These are phyloP conservation scores for Geopemphigus sp. DNA, from an alignment of 1,140 invertebrate genomes.

Conservation along the genomic window DNA sequence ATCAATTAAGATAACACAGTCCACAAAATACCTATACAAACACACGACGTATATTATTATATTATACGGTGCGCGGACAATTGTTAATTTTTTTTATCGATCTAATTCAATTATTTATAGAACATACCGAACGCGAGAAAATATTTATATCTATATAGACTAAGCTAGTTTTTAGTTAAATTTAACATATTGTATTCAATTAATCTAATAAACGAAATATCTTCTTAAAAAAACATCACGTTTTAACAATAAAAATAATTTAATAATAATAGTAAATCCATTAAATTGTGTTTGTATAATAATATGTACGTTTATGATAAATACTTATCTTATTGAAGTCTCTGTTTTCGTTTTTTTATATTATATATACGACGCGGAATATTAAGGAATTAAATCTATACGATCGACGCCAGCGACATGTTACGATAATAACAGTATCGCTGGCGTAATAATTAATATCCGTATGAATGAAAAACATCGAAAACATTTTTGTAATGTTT, in stretches of 20 bases:
- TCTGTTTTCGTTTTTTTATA: background rate
- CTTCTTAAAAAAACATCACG: background rate
- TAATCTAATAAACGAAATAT: background rate
- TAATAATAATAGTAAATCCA: background rate
- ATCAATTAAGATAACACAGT: too few relatives aligned
- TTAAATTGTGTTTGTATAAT: background rate
- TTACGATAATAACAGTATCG: conserved; percentile 7
- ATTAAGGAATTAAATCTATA: background rate
- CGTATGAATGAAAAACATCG: background rate
- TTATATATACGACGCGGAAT: background rate
- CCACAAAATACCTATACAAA: background rate
- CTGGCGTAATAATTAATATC: background rate
- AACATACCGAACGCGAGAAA: background rate
- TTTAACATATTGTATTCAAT: background rate
- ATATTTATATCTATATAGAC: too few relatives aligned
- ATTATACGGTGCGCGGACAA: too few relatives aligned
- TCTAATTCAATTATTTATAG: background rate
- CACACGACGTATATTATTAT: background rate
- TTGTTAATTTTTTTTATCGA: background rate
- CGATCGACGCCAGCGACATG: too few relatives aligned
- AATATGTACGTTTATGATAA: background rate
- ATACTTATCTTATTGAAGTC: conserved; percentile 21
- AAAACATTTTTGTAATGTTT: background rate
- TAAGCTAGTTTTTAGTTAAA: background rate
- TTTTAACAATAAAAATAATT: conserved; percentile 10